Base-by-base conservation (phyloP, 2,888 invertebrate species). In the Ceriagrion tenellum region DNA sequence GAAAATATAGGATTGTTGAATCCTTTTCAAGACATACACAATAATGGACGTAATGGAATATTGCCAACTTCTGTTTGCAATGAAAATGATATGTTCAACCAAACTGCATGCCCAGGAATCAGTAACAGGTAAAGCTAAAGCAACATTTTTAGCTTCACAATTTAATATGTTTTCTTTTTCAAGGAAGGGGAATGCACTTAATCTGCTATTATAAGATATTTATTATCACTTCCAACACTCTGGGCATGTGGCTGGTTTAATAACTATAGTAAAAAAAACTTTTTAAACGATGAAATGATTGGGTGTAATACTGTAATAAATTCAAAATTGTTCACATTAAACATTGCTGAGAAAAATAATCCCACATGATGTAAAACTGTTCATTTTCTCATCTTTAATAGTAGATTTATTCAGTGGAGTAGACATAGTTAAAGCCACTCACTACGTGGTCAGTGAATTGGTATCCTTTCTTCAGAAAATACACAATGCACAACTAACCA, bases 241-340 rank as follows among this genome's bases (percentile, higher is more conserved):
- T 35, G 81, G 35, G 81, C 81, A 81, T 81, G 81, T 35, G 35
- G n/a, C 81, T 35, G 81, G 81, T 81, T 81, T 35, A 81, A 81
- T 3, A 35, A 35, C 18, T 81, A 81, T 81, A 81, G 81, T 81
- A 81, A 81, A 81, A 56, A 4, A 81, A 81, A 35, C 81, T 81
- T 81, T 81, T 81, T 81, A 81, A 81, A 81, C 12, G 35, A 81
- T 30, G 81, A 81, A 81, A 30, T 81, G 81, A 81, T 81, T 81
- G 81, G 81, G 81, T 81, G 81, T 81, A 35, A 30, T 35, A 81
- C 81, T 81, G 81, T 35, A 81, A 81, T 81, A 81, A 81, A 12
- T 81, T 18, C 16, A 81, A 81, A 81, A 35, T 35, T 35, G 18
- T 81, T 81, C 81, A 81, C 81, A 81, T 81, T 81, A 81, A 81